Percentiles rank a stretch among this genome's conserved stretches.
These are phyloP conservation scores for Condylura cristata DNA, from an alignment of 2,113 vertebrate species.

Conservation along the genomic window DNA sequence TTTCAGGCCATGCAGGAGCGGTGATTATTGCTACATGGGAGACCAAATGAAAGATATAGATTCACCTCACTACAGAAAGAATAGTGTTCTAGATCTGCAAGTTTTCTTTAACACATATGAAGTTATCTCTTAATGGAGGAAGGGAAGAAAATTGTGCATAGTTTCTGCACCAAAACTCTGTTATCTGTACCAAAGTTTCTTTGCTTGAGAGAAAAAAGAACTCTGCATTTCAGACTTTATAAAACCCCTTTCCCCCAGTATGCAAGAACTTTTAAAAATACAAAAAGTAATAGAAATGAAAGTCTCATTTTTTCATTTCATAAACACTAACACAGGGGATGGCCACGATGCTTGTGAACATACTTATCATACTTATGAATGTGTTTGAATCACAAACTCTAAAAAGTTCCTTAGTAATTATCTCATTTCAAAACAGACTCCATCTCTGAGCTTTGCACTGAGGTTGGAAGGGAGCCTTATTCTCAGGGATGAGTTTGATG, in stretches of 20 bases:
- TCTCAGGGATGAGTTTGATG: conserved; percentile 40
- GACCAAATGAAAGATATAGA: not conserved
- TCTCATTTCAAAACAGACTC: conserved; percentile 40
- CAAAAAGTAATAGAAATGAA: conserved; percentile 37
- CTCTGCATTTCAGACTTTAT: conserved; percentile 9
- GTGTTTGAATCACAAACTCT: conserved; percentile 47
- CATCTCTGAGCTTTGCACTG: conserved; percentile 14
- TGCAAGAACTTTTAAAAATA: conserved; percentile 14
- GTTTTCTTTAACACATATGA: not conserved
- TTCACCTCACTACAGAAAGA: conserved; percentile 23
- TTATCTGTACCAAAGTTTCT: conserved; percentile 30
- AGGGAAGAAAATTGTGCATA: not conserved
- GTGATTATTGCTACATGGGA: not conserved
- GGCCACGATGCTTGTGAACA: not conserved
- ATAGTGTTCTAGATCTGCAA: not conserved
- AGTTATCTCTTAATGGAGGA: conserved; percentile 44
- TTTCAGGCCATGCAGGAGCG: not conserved
- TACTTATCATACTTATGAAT: conserved; percentile 12
- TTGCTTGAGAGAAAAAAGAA: conserved; percentile 37
- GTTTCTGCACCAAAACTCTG: not conserved
- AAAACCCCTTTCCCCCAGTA: conserved; percentile 1
- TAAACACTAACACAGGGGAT: not conserved
- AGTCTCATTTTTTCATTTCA: conserved; percentile 59
- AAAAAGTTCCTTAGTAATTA: conserved; percentile 24
- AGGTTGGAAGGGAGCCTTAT: conserved; percentile 37